Evolutionary conservation across 2,888 invertebrate genomes (phyloP).

Genomic region (Caenorhabditis zanzibari): DNA sequence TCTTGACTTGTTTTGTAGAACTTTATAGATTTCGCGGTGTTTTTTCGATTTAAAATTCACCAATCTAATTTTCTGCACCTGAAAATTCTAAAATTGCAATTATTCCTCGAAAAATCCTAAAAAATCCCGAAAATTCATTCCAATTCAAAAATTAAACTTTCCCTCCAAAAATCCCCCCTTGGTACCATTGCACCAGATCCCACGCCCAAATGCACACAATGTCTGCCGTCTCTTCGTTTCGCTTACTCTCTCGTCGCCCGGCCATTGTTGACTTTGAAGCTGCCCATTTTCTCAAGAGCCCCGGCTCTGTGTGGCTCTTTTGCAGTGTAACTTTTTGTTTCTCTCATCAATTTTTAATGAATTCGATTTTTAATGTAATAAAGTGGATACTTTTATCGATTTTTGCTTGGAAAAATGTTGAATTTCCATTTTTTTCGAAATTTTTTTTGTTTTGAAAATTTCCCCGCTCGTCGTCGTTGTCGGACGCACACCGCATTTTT

Average conservation of each 20-base stretch:
- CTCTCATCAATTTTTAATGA: too few relatives aligned
- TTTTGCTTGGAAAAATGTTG: not conserved
- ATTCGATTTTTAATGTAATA: not conserved
- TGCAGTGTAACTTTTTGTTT: not conserved
- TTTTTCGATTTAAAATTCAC: too few relatives aligned
- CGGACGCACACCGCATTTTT: conserved; percentile 14
- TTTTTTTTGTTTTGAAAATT: not conserved
- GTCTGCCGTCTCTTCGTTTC: conserved; percentile 15
- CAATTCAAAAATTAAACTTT: too few relatives aligned
- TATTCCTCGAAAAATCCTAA: too few relatives aligned
- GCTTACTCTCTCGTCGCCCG: conserved; percentile 17
- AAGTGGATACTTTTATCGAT: not conserved
- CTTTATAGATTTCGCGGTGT: too few relatives aligned
- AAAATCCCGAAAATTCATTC: too few relatives aligned
- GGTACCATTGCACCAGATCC: too few relatives aligned
- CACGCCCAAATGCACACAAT: not conserved
- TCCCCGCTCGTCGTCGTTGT: not conserved
- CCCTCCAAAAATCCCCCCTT: too few relatives aligned
- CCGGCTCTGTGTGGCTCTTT: not conserved
- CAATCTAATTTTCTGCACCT: too few relatives aligned
- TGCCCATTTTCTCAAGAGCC: conserved; percentile 17
- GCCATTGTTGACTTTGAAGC: conserved; percentile 33
- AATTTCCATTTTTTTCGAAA: not conserved
- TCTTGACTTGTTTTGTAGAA: too few relatives aligned
- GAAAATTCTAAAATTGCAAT: too few relatives aligned